Conservation (phyloP, 1,140 invertebrate species). For the Ceratina calcarata region DNA sequence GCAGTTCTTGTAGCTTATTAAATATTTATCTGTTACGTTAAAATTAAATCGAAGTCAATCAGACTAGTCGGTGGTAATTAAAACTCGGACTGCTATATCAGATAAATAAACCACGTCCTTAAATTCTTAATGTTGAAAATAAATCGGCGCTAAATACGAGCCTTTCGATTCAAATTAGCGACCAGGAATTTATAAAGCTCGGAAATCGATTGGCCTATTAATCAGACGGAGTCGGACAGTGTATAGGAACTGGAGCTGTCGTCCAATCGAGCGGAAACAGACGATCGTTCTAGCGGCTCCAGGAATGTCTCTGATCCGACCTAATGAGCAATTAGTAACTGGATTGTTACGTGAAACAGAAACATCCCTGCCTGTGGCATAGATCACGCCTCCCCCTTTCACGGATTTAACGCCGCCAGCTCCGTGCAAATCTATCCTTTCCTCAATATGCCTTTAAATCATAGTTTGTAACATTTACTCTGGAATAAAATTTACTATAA, state of each 20-base stretch:
- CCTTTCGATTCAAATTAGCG: not conserved
- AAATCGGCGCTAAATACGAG: too few relatives aligned
- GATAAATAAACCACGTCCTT: too few relatives aligned
- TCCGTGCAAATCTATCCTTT: too few relatives aligned
- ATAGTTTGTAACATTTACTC: too few relatives aligned
- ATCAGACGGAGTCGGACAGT: slow-evolving; percentile 20
- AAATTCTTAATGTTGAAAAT: too few relatives aligned
- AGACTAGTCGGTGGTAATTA: not conserved
- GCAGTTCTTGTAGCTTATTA: too few relatives aligned
- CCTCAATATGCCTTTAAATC: too few relatives aligned
- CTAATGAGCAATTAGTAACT: slow-evolving; percentile 73
- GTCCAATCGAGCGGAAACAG: slow-evolving; percentile 36
- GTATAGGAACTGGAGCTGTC: slow-evolving; percentile 24
- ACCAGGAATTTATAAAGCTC: slow-evolving; percentile 11
- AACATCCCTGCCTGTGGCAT: slow-evolving; percentile 49
- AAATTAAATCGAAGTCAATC: too few relatives aligned
- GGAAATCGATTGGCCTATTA: slow-evolving; percentile 32
- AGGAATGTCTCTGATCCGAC: slow-evolving; percentile 61
- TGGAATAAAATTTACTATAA: too few relatives aligned
- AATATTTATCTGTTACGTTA: too few relatives aligned
- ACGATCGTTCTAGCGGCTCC: slow-evolving; percentile 17
- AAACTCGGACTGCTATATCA: not conserved
- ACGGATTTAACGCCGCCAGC: slow-evolving; percentile 40
- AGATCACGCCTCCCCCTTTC: slow-evolving; percentile 22
- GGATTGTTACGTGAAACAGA: slow-evolving; percentile 34